Conservation (phyloP, 1,140 invertebrate species). For the Pteromalus puparum region DNA sequence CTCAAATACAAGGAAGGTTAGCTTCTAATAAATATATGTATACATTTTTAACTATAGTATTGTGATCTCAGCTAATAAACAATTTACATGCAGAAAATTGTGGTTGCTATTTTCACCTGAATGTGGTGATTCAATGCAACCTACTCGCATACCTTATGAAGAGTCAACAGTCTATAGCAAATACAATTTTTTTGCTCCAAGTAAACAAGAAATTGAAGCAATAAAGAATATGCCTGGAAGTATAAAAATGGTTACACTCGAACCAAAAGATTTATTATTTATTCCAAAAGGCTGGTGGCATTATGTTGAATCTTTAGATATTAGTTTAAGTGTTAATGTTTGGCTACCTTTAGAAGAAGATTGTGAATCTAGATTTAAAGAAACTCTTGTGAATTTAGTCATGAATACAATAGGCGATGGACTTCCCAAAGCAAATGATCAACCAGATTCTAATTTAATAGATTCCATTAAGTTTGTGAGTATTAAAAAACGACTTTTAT, state of each 20-base stretch:
- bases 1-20: constrained; percentile 90
- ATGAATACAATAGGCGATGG: constrained; percentile 64
- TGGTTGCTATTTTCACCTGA: constrained; percentile 95
- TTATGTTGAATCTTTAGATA: constrained; percentile 90
- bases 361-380: constrained; percentile 66
- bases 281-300: constrained; percentile 97
- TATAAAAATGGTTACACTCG: constrained; percentile 78
- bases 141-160: constrained; percentile 95
- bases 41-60: not conserved
- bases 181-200: constrained; percentile 85
- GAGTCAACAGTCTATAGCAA: constrained; percentile 96
- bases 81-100: constrained; percentile 82
- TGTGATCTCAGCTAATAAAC: constrained; percentile 8
- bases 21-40: constrained; percentile 9
- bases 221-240: constrained; percentile 54
- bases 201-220: constrained; percentile 63
- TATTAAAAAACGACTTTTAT: constrained; percentile 31
- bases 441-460: constrained; percentile 54
- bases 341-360: constrained; percentile 87
- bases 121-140: constrained; percentile 80
- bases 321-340: constrained; percentile 88
- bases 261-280: constrained; percentile 90
- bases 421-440: constrained; percentile 53
- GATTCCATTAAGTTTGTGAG: constrained; percentile 67
- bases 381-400: constrained; percentile 72